Conservation (phyloP, 2,888 invertebrate genomes). For the Sinopyrophorus schimmeli region DNA sequence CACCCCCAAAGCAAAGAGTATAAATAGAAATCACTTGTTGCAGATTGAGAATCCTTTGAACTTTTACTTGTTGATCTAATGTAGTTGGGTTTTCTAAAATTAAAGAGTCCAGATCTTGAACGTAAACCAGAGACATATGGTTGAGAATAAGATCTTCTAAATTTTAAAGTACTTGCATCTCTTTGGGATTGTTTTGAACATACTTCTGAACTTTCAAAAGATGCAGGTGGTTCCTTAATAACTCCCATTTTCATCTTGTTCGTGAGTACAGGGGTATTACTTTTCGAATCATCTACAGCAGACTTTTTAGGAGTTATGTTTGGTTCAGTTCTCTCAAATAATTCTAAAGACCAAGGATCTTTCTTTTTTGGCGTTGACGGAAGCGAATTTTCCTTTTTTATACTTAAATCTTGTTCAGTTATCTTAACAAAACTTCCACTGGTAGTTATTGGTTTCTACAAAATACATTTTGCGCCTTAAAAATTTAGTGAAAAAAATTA, state of each 20-base stretch:
- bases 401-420: too few species aligned
- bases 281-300: neutral
- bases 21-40: conserved; percentile 73
- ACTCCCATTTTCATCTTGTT: conserved; percentile 40
- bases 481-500: too few species aligned
- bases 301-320: neutral
- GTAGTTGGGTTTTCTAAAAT: conserved; percentile 5
- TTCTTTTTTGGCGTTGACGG: conserved; percentile 31
- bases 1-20: conserved; percentile 82
- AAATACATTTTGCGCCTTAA: too few species aligned
- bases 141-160: conserved; percentile 50
- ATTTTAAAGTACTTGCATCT: conserved; percentile 36
- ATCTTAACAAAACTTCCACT: too few species aligned
- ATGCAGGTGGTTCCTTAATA: conserved; percentile 38
- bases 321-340: conserved; percentile 42
- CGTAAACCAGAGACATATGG: conserved; percentile 37
- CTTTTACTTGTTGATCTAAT: neutral
- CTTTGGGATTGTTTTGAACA: conserved; percentile 25
- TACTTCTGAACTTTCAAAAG: conserved; percentile 22
- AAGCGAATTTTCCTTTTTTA: too few species aligned
- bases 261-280: neutral
- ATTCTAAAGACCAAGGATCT: conserved; percentile 51
- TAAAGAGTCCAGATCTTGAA: conserved; percentile 31
- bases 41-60: conserved; percentile 54
- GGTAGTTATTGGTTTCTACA: too few species aligned